Evolutionary conservation across 1,140 invertebrate species (phyloP).

Genomic region (Tribolium madens): DNA sequence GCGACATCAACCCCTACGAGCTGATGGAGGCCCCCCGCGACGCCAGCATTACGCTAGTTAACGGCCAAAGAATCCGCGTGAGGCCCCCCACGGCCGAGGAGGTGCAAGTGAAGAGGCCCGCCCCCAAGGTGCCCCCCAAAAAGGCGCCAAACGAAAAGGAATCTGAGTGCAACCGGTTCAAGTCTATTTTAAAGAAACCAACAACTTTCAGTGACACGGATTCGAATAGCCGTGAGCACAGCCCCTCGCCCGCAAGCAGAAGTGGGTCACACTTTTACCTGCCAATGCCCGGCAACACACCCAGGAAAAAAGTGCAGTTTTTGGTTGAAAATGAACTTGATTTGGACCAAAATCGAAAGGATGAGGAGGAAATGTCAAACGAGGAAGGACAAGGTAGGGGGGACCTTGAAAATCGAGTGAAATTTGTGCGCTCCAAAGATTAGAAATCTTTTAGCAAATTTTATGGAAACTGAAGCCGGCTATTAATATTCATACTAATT

Average conservation of each 20-base stretch:
- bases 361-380: background rate
- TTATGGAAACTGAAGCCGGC: too few species aligned
- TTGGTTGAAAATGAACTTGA: constrained; percentile 58
- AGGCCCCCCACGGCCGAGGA: constrained; percentile 59
- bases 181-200: constrained; percentile 79
- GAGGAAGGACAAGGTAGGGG: background rate
- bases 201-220: constrained; percentile 62
- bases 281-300: constrained; percentile 69
- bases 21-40: constrained; percentile 72
- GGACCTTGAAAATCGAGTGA: background rate
- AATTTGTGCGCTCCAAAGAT: too few species aligned
- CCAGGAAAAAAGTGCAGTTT: constrained; percentile 66
- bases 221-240: constrained; percentile 54
- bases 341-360: background rate
- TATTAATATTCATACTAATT: background rate
- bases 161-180: constrained; percentile 64
- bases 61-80: constrained; percentile 61
- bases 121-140: constrained; percentile 9
- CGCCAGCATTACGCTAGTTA: constrained; percentile 59
- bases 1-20: constrained; percentile 88
- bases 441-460: too few species aligned
- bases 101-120: constrained; percentile 52
- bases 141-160: constrained; percentile 60
- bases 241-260: constrained; percentile 57
- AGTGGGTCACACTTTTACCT: constrained; percentile 76